Base-by-base conservation (phyloP, 2,797 vertebrate genomes). In the Numenius phaeopus region DNA sequence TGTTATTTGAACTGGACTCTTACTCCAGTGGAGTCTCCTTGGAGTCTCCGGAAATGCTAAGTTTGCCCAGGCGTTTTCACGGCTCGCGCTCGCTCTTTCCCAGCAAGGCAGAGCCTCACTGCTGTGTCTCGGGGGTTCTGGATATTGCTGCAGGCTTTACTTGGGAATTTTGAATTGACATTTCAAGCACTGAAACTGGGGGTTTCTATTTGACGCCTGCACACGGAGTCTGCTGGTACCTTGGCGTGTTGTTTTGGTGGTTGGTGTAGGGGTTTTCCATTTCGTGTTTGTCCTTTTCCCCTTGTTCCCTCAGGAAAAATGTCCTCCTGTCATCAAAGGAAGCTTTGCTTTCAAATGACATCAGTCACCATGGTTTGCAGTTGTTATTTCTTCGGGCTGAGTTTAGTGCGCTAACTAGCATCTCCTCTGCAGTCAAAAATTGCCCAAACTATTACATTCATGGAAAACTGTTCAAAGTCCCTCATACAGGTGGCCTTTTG, bases 181-280 rank as follows among this genome's bases (percentile, higher is more conserved):
- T 50, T 39, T 76, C 22, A 47, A 49, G 58, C 5, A 9, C 34
- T 47, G 39, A 87, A 87, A 57, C 23, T 14, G 10, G 7, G 10
- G 7, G 8, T 37, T 57, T 77, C 30, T 3, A 1, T 47, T 29
- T 44, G 67, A 21, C 0, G 1, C 13, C 26, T 61, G 57, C 32
- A 54, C 5, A 2, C 0, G 0, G 10, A 52, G 26, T 40, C 71
- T 87, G 21, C 11, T 0, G 4, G 14, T 82, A 18, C 34, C 62
- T 66, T 21, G 58, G 16, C 19, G 2, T 26, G 12, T 65, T 1
- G 0, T 52, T 62, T 73, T 2, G 5, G 37, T 71, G n/a, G n/a
- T 52, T 81, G 58, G 30, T 55, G 26, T 24, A 37, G 16, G 23
- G 17, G 18, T 82, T 89, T 83, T 77, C 32, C 21, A 23, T 32